Evolutionary conservation across 2,797 vertebrate genomes (phyloP), one percentile per base, ranked within the genome.

Genomic region (Poecilia velifera): DNA sequence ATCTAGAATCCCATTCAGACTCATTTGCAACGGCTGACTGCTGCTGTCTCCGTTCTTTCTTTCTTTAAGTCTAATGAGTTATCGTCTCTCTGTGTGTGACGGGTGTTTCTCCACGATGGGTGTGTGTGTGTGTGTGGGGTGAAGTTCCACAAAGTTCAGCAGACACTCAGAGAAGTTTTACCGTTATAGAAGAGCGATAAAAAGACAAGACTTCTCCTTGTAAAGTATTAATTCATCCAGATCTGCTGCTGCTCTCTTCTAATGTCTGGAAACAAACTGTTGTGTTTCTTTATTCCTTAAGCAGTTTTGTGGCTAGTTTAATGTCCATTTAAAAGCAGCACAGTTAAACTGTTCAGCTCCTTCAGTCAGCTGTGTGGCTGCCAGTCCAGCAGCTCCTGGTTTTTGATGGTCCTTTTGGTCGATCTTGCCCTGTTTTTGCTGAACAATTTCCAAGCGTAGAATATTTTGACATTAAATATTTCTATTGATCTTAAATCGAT

Each of bases 191-290:
- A 62, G 49, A 71, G 71, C 73, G 16, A 77, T 43, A 85, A 62
- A 90, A 78, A 57, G 41, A 76, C 18, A 7, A 73, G 34, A 31
- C 18, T 53, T 62, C 22, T 74, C 76, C 49, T 82, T 71, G 46
- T 46, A 1, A 55, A 46, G 83, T 39, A 51, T 80, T 73, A 68
- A 73, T 68, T 81, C 74, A 72, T 78, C 31, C 0, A 13, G 41
- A 47, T 76, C 31, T 76, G 53, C 68, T 62, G 72, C 66, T 82
- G 86, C 80, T 80, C 84, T 55, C 77, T 83, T 84, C 74, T 78
- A 70, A 74, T 81, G 46, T 1, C 6, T 41, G 28, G 46, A 25
- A 34, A 74, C 36, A 0, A 18, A 39, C 25, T 46, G 53, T 66
- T 62, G 76, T 31, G 55, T 45, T 31, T 46, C 18, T 84, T 85